Evolutionary conservation across 2,888 invertebrate genomes (phyloP).

Genomic region (Apotomis capreana): DNA sequence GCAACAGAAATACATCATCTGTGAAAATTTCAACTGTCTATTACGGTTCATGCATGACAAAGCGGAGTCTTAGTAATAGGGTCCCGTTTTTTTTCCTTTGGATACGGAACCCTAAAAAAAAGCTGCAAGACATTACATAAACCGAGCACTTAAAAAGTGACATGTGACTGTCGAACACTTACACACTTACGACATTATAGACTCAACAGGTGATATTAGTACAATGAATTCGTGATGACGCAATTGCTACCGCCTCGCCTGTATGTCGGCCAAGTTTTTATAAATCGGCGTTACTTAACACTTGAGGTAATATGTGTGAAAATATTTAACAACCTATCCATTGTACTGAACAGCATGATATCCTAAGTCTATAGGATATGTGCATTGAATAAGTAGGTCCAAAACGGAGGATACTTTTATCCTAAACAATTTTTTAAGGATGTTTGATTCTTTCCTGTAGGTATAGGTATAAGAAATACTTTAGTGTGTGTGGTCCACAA

Average conservation of each 20-base stretch:
- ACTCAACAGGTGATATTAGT: constrained; percentile 9
- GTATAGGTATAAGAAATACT: too few relatives aligned
- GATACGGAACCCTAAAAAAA: background rate
- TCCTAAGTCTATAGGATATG: too few relatives aligned
- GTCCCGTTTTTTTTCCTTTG: too few relatives aligned
- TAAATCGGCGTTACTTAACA: constrained; percentile 25
- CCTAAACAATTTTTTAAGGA: too few relatives aligned
- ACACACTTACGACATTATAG: background rate
- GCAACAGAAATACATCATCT: too few relatives aligned
- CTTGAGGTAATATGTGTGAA: constrained; percentile 28
- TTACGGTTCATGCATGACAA: too few relatives aligned
- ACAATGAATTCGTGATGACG: constrained; percentile 27
- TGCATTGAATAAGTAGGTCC: too few relatives aligned
- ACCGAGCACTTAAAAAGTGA: background rate
- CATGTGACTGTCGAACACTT: background rate
- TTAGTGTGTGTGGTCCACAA: too few relatives aligned
- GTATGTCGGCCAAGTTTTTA: constrained; percentile 23
- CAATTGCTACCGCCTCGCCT: background rate
- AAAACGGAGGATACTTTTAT: too few relatives aligned
- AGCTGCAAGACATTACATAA: background rate
- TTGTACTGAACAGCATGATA: background rate
- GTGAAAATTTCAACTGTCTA: too few relatives aligned
- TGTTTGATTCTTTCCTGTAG: too few relatives aligned
- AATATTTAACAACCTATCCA: constrained; percentile 25
- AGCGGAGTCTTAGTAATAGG: too few relatives aligned